Base-by-base conservation (phyloP, 2,888 invertebrate genomes). In the Standfussiana lucernea region DNA sequence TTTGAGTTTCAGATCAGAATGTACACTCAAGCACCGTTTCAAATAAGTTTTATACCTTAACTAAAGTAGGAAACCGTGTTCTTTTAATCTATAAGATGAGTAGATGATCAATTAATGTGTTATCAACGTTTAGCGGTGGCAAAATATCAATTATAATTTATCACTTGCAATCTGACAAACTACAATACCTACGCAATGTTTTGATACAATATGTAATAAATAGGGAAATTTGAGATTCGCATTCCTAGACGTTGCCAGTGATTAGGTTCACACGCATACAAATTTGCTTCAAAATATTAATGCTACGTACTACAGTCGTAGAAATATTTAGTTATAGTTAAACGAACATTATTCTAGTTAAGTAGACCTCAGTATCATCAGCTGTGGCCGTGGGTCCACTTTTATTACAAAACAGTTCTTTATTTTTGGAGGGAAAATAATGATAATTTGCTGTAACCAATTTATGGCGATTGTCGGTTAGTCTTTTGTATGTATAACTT, bases 61-160 rank as follows among this genome's bases (percentile, higher is more conserved):
- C 47, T 80, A 75, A 86, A 89, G 81, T 80, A 84, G 83, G 62
- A 82, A 88, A 85, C 75, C 83, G 53, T 88, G 86, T 88, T 83
- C 37, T 73, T 79, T 40, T 88, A 87, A 88, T 88, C 89, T 84
- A 69, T 35, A 64, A 85, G 88, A 88, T 86, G 87, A 79, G 71
- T 82, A 76, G 75, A 83, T 87, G 82, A 75, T 86, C 77, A 84
- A 77, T 72, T 75, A 66, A 75, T 65, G 56, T 78, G 66, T 82
- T 72, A 84, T 84, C 79, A 79, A 56, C 61, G n/a, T 79, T 82
- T 71, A 78, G 86, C 85, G 82, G 82, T 85, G 68, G 78, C 80
- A 40, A 56, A 78, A 68, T 78, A 87, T 83, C 79, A 81, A 87
- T 85, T 83, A 81, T 59, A 80, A 87, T 80, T 82, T 80, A 85